Evolutionary conservation across 2,888 invertebrate genomes (phyloP), one percentile per base, ranked within the genome.

Genomic region (Exephanes ischioxanthus): DNA sequence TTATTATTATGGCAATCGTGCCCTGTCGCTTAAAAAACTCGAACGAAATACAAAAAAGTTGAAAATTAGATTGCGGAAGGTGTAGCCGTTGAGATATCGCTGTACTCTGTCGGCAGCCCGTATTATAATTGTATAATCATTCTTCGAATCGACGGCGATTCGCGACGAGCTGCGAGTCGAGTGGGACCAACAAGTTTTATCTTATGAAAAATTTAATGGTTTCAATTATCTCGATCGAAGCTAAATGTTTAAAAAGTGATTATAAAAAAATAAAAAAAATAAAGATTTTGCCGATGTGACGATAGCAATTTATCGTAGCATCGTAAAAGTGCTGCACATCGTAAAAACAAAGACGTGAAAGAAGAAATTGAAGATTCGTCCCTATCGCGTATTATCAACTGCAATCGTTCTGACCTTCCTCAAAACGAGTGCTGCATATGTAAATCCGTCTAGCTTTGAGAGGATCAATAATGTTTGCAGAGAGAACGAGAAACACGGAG

Each of bases 111-210:
- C 80, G 19, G 58, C 73, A 70, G 55, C 48, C 22, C 76, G 70
- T 82, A 71, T 63, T 22, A 66, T 61, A 55, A 73, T 58, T 55
- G 30, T 67, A 22, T 48, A 45, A 51, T 48, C n/a, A 26, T 63
- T 75, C 61, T 63, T 26, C 58, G 67, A 67, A 68, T 73, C 73
- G 73, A 75, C 55, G 30, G 22, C 26, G 71, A 51, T 80, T 66
- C 37, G 55, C 55, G 72, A 14, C 16, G 48, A 80, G 73, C 73
- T 73, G 67, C 73, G 26, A 81, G 45, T 68, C 81, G 81, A 75
- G 45, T 81, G 81, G 81, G 81, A 81, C 81, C 81, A 81, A 81
- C 75, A 30, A 58, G 80, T 80, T 75, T 75, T 75, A 68, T 75
- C 75, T 67, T 68, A 81, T 26, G 68, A 75, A 45, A 81, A 77